Conservation (phyloP, 2,113 vertebrate genomes). For the Gymnarchus niloticus region DNA sequence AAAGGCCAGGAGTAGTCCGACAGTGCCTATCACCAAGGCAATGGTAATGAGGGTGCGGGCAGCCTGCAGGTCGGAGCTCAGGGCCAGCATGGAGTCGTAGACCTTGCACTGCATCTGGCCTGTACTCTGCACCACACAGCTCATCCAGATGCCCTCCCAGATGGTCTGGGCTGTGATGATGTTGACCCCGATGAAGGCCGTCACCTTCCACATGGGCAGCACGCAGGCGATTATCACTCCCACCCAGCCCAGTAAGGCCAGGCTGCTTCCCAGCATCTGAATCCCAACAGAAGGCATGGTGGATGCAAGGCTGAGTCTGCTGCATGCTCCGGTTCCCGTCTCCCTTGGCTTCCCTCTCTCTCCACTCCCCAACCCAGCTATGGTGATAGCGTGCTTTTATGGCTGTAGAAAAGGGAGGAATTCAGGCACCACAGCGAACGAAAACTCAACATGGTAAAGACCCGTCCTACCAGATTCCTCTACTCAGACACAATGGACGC, state of each 20-base stretch:
- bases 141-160: conserved; percentile 53
- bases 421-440: conserved; percentile 20
- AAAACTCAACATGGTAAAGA: conserved; percentile 25
- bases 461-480: conserved; percentile 47
- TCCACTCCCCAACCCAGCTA: too few relatives aligned
- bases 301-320: neutral
- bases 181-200: conserved; percentile 45
- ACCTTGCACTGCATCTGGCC: conserved; percentile 46
- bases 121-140: conserved; percentile 45
- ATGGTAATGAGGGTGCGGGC: conserved; percentile 36
- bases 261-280: conserved; percentile 38
- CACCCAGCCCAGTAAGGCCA: conserved; percentile 41
- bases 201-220: conserved; percentile 46
- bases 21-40: conserved; percentile 33
- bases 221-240: conserved; percentile 36
- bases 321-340: neutral
- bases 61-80: conserved; percentile 41
- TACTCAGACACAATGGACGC: conserved; percentile 26
- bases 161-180: conserved; percentile 42
- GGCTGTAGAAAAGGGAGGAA: conserved; percentile 33
- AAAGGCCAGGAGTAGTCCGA: conserved; percentile 36
- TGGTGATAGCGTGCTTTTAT: neutral
- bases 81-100: conserved; percentile 44
- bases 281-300: conserved; percentile 37
- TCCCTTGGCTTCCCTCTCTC: neutral